Percentiles rank a stretch among this genome's conserved stretches.
Conservation (phyloP, 2,113 vertebrate genomes). For the Misgurnus anguillicaudatus region DNA sequence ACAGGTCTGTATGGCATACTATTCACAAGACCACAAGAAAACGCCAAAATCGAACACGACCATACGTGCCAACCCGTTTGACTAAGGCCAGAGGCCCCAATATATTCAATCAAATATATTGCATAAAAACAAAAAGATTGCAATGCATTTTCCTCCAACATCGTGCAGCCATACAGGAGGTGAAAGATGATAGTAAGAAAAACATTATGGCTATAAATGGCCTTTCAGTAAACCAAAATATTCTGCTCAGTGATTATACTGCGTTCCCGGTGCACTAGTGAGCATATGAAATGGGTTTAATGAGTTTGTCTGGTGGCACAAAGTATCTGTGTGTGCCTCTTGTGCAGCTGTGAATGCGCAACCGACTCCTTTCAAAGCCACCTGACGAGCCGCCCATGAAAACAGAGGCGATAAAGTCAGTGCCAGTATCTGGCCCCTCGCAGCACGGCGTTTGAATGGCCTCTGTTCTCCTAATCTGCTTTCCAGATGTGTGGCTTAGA, state of each 20-base stretch:
- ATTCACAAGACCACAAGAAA: too few species aligned
- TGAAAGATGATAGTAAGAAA: conserved; percentile 25
- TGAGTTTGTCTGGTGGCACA: conserved; percentile 31
- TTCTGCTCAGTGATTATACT: conserved; percentile 11
- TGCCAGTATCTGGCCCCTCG: conserved; percentile 39
- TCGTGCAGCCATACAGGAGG: too few species aligned
- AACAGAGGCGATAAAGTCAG: conserved; percentile 47
- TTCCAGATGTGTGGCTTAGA: conserved; percentile 51
- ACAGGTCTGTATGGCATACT: too few species aligned
- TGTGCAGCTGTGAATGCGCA: conserved; percentile 35
- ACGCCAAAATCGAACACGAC: too few species aligned
- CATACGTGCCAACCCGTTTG: too few species aligned
- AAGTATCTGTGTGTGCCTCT: not conserved
- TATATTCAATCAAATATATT: too few species aligned
- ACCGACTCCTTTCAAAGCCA: conserved; percentile 37
- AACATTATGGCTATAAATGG: conserved; percentile 41
- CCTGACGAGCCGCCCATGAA: conserved; percentile 30
- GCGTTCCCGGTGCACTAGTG: not conserved
- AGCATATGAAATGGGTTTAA: conserved; percentile 12
- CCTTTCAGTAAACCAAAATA: conserved; percentile 16
- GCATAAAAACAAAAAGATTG: too few species aligned
- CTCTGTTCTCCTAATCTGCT: conserved; percentile 52
- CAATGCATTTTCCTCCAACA: too few species aligned
- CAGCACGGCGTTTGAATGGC: conserved; percentile 44
- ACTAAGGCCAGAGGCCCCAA: too few species aligned